phyloP scores from a whole-genome alignment of 2,797 vertebrate species.

The Rhadinocentrus ornatus region DNA sequence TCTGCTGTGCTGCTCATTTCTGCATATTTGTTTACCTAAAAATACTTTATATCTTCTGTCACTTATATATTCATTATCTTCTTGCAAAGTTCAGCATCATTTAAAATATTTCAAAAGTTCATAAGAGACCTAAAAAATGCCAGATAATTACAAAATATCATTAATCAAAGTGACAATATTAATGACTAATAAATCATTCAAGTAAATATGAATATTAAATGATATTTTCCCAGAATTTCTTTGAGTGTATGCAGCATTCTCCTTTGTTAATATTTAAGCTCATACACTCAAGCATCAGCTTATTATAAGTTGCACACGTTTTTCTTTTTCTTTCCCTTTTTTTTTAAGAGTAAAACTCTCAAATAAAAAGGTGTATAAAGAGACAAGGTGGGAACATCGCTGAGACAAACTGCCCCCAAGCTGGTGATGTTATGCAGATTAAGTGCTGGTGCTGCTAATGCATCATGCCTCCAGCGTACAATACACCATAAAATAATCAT shows the following conservation, averaged over 20 bases:
- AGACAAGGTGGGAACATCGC: constrained; percentile 13
- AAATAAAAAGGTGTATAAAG: constrained; percentile 41
- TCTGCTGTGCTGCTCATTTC: background rate
- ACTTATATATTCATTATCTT: background rate
- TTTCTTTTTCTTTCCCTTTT: constrained; percentile 8
- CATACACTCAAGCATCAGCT: constrained; percentile 28
- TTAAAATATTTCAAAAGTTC: constrained; percentile 18
- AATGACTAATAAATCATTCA: constrained; percentile 61
- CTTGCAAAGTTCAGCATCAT: background rate
- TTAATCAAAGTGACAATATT: constrained; percentile 35
- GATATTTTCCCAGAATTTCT: constrained; percentile 21
- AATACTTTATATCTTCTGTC: background rate
- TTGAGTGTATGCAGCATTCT: constrained; percentile 20
- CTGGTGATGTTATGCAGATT: constrained; percentile 44
- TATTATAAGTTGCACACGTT: constrained; percentile 32
- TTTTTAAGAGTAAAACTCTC: constrained; percentile 28
- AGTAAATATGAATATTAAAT: constrained; percentile 54
- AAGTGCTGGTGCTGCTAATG: constrained; percentile 35
- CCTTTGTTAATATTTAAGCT: constrained; percentile 63
- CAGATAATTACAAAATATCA: constrained; percentile 24
- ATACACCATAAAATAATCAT: constrained; percentile 49
- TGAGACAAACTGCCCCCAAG: constrained; percentile 48
- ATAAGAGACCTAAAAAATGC: constrained; percentile 17
- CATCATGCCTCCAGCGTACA: constrained; percentile 35
- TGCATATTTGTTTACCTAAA: background rate